Evolutionary conservation across 2,113 vertebrate genomes (phyloP).

Genomic region (Gadus chalcogrammus): DNA sequence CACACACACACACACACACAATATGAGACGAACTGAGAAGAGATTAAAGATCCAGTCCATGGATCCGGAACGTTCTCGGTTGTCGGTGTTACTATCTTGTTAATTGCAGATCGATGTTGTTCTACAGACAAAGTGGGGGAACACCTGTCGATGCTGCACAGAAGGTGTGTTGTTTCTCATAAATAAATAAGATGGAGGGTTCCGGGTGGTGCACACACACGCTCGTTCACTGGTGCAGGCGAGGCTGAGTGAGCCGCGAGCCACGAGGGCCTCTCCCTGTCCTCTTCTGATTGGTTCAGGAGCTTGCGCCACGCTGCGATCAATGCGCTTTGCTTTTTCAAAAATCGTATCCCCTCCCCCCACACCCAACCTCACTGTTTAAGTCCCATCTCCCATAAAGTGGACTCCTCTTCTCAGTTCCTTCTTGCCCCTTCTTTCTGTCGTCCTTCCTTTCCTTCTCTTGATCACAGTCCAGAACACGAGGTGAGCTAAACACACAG

Average conservation of each 20-base stretch:
- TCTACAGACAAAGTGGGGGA: constrained; percentile 23
- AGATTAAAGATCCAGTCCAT: constrained; percentile 26
- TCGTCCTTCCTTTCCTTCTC: not conserved
- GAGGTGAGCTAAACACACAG: too few species aligned
- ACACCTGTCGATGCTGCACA: constrained; percentile 3
- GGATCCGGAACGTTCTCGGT: constrained; percentile 13
- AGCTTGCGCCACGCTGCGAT: constrained; percentile 39
- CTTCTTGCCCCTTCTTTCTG: not conserved
- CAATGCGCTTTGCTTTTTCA: constrained; percentile 3
- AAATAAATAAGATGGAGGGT: constrained; percentile 29
- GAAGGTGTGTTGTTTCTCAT: constrained; percentile 21
- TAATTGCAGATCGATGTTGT: constrained; percentile 37
- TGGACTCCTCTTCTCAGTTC: not conserved
- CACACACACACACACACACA: too few species aligned
- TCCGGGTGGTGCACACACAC: not conserved
- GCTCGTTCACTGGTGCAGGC: not conserved
- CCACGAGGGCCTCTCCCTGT: constrained; percentile 26
- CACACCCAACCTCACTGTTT: not conserved
- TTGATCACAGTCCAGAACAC: not conserved
- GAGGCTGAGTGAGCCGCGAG: constrained; percentile 8
- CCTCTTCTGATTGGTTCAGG: constrained; percentile 36
- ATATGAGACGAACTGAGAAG: constrained; percentile 18
- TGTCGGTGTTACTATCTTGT: constrained; percentile 33
- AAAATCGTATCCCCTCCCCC: not conserved
- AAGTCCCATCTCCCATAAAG: not conserved